Evolutionary conservation across 2,113 vertebrate genomes (phyloP).

Genomic region (Eubucco bourcierii): DNA sequence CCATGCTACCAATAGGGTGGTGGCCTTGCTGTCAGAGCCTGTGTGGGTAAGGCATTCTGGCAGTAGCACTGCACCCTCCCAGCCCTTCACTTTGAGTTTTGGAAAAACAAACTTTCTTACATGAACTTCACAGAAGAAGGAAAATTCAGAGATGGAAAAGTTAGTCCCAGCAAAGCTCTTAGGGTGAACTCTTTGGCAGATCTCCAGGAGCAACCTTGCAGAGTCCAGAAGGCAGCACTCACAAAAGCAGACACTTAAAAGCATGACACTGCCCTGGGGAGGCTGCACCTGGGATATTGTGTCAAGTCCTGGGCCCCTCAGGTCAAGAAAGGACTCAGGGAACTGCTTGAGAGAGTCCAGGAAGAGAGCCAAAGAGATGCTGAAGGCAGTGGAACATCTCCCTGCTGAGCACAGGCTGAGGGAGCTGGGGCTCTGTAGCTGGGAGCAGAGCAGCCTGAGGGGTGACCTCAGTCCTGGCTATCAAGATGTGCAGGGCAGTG

Average conservation of each 20-base stretch:
- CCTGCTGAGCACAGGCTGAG: no score
- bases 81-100: not conserved
- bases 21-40: accelerated
- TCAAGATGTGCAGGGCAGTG: no score
- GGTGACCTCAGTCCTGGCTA: no score
- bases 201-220: not conserved
- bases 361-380: no score
- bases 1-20: accelerated
- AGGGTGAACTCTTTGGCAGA: accelerated
- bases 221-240: not conserved
- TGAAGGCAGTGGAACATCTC: no score
- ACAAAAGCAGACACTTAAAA: not conserved
- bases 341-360: no score
- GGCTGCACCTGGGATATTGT: no score
- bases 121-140: not conserved
- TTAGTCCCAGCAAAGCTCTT: not conserved
- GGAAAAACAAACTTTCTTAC: not conserved
- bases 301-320: no score
- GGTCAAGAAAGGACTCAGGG: no score
- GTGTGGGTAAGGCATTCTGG: not conserved
- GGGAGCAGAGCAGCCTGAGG: no score
- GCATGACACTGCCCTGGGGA: not conserved
- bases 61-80: not conserved
- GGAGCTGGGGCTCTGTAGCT: no score
- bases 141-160: not conserved